Percentiles rank a stretch among this genome's conserved stretches.
Evolutionary conservation across 2,797 vertebrate genomes (phyloP).

Genomic region (Phalanger gymnotis): DNA sequence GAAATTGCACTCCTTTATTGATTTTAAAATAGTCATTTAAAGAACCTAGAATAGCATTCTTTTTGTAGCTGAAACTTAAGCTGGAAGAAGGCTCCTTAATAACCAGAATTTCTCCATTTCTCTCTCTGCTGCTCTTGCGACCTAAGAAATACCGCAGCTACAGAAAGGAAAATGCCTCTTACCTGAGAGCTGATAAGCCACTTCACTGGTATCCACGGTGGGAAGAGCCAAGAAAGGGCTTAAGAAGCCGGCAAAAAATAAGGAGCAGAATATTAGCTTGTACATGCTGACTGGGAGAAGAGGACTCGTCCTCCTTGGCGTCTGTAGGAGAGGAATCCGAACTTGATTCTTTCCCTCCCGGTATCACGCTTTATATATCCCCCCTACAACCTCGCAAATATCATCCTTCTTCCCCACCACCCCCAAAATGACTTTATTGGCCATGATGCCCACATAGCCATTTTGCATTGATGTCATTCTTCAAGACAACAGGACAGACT

Average conservation of each 20-base stretch:
- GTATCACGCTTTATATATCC: constrained; percentile 79
- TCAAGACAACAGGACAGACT: constrained; percentile 83
- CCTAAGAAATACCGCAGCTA: background rate
- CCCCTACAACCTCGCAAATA: constrained; percentile 82
- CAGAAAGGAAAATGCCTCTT: constrained; percentile 65
- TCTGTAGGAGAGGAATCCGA: constrained; percentile 45
- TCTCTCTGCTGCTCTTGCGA: background rate
- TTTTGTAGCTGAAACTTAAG: background rate
- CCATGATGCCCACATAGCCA: constrained; percentile 81
- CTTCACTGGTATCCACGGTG: constrained; percentile 56
- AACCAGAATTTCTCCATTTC: constrained; percentile 13
- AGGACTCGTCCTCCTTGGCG: background rate
- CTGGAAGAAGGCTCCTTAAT: background rate
- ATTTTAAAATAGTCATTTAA: background rate
- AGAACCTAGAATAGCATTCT: background rate
- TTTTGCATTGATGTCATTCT: constrained; percentile 88
- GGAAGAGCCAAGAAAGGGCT: constrained; percentile 77
- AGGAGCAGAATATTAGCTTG: constrained; percentile 77
- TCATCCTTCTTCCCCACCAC: constrained; percentile 68
- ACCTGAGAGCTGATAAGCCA: constrained; percentile 81
- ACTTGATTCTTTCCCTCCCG: constrained; percentile 59
- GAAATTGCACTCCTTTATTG: background rate
- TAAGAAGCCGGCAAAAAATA: constrained; percentile 77
- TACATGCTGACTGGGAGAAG: constrained; percentile 68
- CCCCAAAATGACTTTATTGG: constrained; percentile 77